Percentiles rank a stretch among this genome's conserved stretches.
These are phyloP conservation scores for Aphelenchoides fujianensis DNA, from an alignment of 1,140 invertebrate species.

Conservation along the genomic window DNA sequence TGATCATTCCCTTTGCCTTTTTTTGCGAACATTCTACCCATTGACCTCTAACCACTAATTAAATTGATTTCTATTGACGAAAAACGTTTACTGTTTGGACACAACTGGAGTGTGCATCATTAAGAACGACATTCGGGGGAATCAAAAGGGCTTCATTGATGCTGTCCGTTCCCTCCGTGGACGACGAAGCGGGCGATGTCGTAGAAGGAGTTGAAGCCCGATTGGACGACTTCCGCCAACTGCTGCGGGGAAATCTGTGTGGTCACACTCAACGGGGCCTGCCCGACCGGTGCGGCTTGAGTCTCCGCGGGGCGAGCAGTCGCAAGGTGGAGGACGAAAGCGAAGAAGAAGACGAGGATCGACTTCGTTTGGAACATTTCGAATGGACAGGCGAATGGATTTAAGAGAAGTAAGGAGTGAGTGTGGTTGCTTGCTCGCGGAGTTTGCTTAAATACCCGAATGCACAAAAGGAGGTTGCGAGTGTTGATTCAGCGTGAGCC, in stretches of 20 bases:
- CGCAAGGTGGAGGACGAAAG: not conserved
- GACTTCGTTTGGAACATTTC: too few species aligned
- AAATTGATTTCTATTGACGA: not conserved
- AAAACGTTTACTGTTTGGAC: not conserved
- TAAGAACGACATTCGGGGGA: too few species aligned
- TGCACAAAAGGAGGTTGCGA: too few species aligned
- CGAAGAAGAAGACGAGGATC: not conserved
- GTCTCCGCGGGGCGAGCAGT: not conserved
- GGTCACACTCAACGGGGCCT: not conserved
- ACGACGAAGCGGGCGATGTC: not conserved
- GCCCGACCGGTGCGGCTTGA: not conserved
- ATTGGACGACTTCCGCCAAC: not conserved
- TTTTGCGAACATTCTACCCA: too few species aligned
- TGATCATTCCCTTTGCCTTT: too few species aligned
- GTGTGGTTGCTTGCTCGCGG: too few species aligned
- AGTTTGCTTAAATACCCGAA: too few species aligned
- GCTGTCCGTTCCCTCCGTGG: not conserved
- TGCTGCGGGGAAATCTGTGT: not conserved
- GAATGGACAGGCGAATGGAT: too few species aligned
- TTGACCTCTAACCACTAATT: not conserved
- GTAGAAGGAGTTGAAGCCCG: constrained; percentile 3
- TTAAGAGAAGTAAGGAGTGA: too few species aligned
- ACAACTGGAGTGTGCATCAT: not conserved
- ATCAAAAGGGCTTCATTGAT: too few species aligned
- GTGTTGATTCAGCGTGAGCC: too few species aligned